Base-by-base conservation (phyloP, 2,888 invertebrate genomes). In the Zygogramma bicolorata region DNA sequence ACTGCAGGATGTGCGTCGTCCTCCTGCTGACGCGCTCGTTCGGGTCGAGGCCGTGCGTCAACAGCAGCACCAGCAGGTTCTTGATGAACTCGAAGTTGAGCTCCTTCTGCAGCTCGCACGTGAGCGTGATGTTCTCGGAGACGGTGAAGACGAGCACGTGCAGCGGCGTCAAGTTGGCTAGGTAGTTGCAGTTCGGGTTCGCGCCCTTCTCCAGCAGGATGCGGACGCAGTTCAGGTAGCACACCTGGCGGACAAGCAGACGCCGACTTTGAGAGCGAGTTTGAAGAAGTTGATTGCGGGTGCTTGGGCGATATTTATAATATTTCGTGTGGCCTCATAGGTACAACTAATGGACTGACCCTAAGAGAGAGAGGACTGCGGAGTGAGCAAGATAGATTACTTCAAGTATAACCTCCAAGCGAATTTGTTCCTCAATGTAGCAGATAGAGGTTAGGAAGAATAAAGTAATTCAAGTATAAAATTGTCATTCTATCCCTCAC, bases 131-230 rank as follows among this genome's bases (percentile, higher is more conserved):
- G 80, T 92, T 93, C 85, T 92, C 93, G 74, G 91, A 91, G 77
- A 92, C 92, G 65, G 92, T 92, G 86, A 93, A 92, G 83, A 93
- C 90, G 80, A 93, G 87, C 69, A 93, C 91, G 84, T 93, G 92
- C 49, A 93, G 86, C 0, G 93, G 93, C 2, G 93, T 93, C 61
- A 93, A 85, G 84, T 93, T 92, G 66, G 91, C 89, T 40, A 91
- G 88, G 81, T 92, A 92, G 74, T 91, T 90, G 85, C 93, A 93
- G 84, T 94, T 94, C 38, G 93, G 92, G 84, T 93, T 92, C 27
- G 93, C 93, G 75, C 93, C 93, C 82, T 92, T 89, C 81, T 92
- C 90, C 77, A 94, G 86, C 25, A 94, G 87, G 60, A 93, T 90
- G 58, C 92, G 88, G 65, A 94, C 91, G 83, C 93, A 93, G 81